Evolutionary conservation across 2,888 invertebrate genomes (phyloP), one percentile per base, ranked within the genome.

Genomic region (Serripes groenlandicus): DNA sequence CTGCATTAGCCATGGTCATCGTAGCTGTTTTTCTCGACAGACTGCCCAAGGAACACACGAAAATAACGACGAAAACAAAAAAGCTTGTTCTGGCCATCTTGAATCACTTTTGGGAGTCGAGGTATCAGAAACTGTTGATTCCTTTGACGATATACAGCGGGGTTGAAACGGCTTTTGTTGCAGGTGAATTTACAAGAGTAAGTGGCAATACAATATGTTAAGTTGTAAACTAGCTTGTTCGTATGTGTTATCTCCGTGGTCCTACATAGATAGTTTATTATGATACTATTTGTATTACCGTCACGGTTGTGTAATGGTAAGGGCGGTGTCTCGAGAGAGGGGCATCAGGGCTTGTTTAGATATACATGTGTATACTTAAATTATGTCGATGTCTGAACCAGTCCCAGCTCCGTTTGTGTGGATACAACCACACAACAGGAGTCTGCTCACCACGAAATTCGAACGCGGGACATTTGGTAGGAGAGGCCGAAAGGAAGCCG

Each of bases 121-220:
- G 97, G 0, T 97, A 98, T 93, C 98, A 99, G 93, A 97, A 98
- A 92, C 96, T 99, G 7, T 96, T 99, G 54, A 98, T 99, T 86
- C 99, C 99, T 0, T 97, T 99, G 86, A 99, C 99, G 0, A 95
- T 99, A 73, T 99, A 98, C 97, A 98, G 98, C 91, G 99, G 99
- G 78, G 97, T 99, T 96, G 99, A 99, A 94, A 99, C 99, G 94
- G 99, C 98, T 0, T 99, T 99, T 95, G 97, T 98, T 89, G 97
- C 98, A 30, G 98, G 98, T 2, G 95, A 95, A 60, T 96, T 94
- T 88, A 95, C 95, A 0, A 94, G 94, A 90, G 95, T 95, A 86
- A 62, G 70, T 7, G 26, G 15, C 21, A 21, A 2, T 1, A 49
- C 7, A 3, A 5, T 49, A 5, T n/a, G n/a, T n/a, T n/a, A n/a